Conservation (phyloP, 1,140 invertebrate species). For the Copidosoma floridanum region DNA sequence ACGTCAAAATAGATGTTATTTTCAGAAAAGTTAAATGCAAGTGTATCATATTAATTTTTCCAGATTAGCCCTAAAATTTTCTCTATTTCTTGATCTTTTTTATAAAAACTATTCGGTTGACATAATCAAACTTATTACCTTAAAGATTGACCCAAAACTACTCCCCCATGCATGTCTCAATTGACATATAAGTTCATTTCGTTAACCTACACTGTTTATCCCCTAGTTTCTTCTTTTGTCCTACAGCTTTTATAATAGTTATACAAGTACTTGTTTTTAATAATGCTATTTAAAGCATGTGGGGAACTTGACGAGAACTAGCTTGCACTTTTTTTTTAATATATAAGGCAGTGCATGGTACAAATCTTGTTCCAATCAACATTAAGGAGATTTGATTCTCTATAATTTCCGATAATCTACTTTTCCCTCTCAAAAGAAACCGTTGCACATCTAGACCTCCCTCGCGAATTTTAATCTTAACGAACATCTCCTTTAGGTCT, state of each 20-base stretch:
- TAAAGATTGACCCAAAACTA: too few relatives aligned
- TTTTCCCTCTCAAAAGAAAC: neutral
- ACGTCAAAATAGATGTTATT: neutral
- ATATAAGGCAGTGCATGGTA: neutral
- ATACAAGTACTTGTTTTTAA: neutral
- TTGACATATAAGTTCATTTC: neutral
- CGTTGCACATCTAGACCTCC: conserved; percentile 3
- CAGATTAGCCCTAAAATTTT: too few relatives aligned
- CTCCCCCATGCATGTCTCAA: neutral
- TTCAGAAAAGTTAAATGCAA: neutral
- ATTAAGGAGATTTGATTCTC: neutral
- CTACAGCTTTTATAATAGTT: neutral
- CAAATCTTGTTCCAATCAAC: neutral
- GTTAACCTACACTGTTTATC: too few relatives aligned
- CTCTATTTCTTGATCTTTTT: too few relatives aligned
- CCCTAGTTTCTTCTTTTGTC: neutral
- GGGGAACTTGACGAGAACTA: neutral
- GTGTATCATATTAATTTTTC: neutral
- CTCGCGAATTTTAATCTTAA: neutral
- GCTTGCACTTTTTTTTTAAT: conserved; percentile 4
- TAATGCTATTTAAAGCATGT: neutral
- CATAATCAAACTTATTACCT: too few relatives aligned
- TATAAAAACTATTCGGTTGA: too few relatives aligned
- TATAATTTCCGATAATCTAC: neutral
- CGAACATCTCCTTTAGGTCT: neutral